Evolutionary conservation across 64 coral and sea anemone genomes (phyloP).

Genomic region (Dendrophyllia cribrosa): DNA sequence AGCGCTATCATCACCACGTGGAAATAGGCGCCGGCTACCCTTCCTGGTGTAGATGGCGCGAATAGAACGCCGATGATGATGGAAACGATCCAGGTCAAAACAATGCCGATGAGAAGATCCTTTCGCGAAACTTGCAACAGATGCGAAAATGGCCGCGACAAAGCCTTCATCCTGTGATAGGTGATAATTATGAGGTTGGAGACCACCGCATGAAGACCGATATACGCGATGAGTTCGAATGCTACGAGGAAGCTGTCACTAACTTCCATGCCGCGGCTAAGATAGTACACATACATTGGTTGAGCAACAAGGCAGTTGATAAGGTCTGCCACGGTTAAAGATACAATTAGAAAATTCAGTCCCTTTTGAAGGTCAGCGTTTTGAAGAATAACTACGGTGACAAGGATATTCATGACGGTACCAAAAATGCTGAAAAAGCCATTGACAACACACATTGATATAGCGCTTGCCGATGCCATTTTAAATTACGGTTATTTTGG

Average conservation of each 20-base stretch:
- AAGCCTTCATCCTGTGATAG: slow-evolving; percentile 27
- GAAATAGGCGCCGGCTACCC: background rate
- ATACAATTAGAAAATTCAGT: slow-evolving; percentile 33
- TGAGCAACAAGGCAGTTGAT: slow-evolving; percentile 30
- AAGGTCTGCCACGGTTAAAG: slow-evolving; percentile 8
- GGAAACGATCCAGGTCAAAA: slow-evolving; percentile 8
- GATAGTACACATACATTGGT: slow-evolving; percentile 31
- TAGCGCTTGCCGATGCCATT: slow-evolving; percentile 4
- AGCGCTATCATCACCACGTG: slow-evolving; percentile 9
- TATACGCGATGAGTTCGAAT: slow-evolving; percentile 10
- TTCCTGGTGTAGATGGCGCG: background rate
- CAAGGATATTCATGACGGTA: background rate
- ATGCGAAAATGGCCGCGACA: slow-evolving; percentile 5
- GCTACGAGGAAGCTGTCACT: background rate
- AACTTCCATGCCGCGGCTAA: background rate
- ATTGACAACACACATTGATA: background rate
- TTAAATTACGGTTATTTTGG: background rate
- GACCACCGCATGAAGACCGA: slow-evolving; percentile 32
- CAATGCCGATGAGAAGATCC: background rate
- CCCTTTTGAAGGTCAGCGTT: slow-evolving; percentile 37
- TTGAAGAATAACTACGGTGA: background rate
- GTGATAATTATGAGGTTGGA: slow-evolving; percentile 36
- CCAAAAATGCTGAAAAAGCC: background rate
- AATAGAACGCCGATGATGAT: background rate
- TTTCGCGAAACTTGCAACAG: slow-evolving; percentile 18